Conservation (phyloP, 2,888 invertebrate species). For the Philonicus albiceps region DNA sequence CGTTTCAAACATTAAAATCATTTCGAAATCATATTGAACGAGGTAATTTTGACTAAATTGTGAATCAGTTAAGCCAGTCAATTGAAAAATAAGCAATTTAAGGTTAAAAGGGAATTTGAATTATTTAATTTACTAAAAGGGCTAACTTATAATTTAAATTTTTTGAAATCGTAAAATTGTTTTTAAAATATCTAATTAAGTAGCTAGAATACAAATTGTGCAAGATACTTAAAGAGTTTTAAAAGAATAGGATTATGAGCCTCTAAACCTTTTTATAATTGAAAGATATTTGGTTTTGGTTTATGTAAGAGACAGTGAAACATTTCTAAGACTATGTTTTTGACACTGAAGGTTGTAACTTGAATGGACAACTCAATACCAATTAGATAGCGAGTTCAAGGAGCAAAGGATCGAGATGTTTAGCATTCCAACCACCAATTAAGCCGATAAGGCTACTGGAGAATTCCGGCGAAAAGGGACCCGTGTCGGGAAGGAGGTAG, state of each 20-base stretch:
- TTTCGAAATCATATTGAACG: too few relatives aligned
- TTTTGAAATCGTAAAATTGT: too few relatives aligned
- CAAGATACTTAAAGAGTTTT: not conserved
- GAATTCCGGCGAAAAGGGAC: constrained; percentile 36
- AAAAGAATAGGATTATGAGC: not conserved
- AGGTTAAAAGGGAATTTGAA: too few relatives aligned
- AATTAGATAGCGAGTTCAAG: not conserved
- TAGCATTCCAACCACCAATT: constrained; percentile 35
- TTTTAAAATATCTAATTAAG: too few relatives aligned
- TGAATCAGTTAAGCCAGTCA: too few relatives aligned
- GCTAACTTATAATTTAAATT: too few relatives aligned
- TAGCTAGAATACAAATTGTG: too few relatives aligned
- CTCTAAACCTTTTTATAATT: not conserved
- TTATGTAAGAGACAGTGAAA: not conserved
- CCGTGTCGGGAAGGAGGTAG: constrained; percentile 1
- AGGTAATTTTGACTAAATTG: too few relatives aligned
- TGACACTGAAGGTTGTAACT: not conserved
- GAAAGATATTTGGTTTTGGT: not conserved
- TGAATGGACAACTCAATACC: constrained; percentile 11
- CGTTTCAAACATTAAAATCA: too few relatives aligned
- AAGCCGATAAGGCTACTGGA: constrained; percentile 12
- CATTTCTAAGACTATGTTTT: not conserved
- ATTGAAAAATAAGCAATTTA: too few relatives aligned
- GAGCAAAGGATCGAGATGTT: constrained; percentile 13
- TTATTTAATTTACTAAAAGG: too few relatives aligned